phyloP scores from a whole-genome alignment of 2,888 invertebrate genomes.

The Eupelmus urozonus region DNA sequence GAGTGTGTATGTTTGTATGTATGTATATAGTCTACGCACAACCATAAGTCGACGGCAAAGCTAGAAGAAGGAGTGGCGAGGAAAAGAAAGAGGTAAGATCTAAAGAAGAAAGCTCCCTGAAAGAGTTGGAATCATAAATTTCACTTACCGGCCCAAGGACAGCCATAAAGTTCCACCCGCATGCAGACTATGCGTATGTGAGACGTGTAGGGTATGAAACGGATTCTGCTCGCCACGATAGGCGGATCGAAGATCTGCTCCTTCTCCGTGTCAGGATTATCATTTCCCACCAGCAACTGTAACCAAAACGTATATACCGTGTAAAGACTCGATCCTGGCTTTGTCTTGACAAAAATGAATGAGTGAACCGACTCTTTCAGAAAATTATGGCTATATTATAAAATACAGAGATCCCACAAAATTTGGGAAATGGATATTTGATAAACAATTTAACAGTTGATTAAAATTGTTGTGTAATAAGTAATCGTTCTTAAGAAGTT shows the following conservation, averaged over 20 bases:
- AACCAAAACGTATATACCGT: conserved; percentile 71
- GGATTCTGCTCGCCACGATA: conserved; percentile 86
- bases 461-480: too few species aligned
- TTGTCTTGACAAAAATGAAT: too few species aligned
- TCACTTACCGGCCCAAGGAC: conserved; percentile 86
- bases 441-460: too few species aligned
- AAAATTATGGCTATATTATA: too few species aligned
- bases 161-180: conserved; percentile 89
- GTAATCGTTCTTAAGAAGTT: too few species aligned
- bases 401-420: too few species aligned
- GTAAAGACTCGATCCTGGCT: too few species aligned
- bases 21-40: not conserved
- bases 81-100: not conserved
- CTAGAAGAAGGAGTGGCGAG: not conserved
- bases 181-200: conserved; percentile 89
- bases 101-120: conserved; percentile 5
- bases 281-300: conserved; percentile 88
- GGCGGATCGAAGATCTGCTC: conserved; percentile 86
- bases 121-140: conserved; percentile 65
- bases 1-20: not conserved
- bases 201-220: conserved; percentile 88
- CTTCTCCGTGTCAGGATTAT: conserved; percentile 87
- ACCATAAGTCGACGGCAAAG: conserved; percentile 7
- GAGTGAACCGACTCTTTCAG: too few species aligned
- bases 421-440: too few species aligned